phyloP scores from a whole-genome alignment of 2,888 invertebrate species.

The Stenichneumon culpator region DNA sequence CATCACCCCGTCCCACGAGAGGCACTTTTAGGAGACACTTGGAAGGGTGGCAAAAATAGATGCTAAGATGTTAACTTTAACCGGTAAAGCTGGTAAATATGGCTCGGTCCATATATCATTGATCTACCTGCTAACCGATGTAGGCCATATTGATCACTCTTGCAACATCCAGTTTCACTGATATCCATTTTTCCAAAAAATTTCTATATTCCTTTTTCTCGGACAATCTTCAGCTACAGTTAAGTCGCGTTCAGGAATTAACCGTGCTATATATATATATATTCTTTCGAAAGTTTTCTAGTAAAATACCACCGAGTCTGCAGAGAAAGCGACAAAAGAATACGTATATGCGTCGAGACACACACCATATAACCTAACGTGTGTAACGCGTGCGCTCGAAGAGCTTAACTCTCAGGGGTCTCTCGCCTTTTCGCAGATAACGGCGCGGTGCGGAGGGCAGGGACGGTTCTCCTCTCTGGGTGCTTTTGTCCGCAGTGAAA shows the following conservation, averaged over 20 bases:
- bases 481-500: constrained; percentile 48
- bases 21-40: not conserved
- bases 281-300: not conserved
- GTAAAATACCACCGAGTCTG: not conserved
- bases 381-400: constrained; percentile 32
- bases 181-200: too few relatives aligned
- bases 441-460: not conserved
- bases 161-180: too few relatives aligned
- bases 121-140: too few relatives aligned
- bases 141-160: too few relatives aligned
- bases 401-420: constrained; percentile 43
- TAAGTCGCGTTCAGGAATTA: not conserved
- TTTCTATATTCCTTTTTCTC: too few relatives aligned
- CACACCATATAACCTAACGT: not conserved
- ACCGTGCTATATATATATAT: not conserved
- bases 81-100: too few relatives aligned
- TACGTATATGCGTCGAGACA: not conserved
- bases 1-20: not conserved
- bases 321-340: constrained; percentile 4
- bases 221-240: not conserved
- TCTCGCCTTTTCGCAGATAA: constrained; percentile 48
- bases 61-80: too few relatives aligned
- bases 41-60: not conserved
- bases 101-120: too few relatives aligned
- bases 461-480: not conserved